Conservation (phyloP, 1,140 invertebrate species). For the Panagrolaimus sp. region DNA sequence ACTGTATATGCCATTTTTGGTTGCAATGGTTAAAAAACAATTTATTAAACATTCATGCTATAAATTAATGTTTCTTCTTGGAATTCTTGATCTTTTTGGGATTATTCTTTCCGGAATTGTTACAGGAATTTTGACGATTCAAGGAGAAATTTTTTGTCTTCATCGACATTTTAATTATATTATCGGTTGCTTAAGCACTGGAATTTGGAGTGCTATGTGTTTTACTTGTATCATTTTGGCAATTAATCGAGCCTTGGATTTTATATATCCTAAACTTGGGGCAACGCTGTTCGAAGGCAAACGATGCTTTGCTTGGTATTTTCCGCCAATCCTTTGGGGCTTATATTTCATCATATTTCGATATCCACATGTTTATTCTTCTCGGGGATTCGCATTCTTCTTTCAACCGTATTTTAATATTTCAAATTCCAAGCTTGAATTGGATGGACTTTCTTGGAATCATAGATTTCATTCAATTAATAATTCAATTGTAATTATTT, state of each 20-base stretch:
- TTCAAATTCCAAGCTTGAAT: too few relatives aligned
- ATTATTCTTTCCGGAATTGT: background rate
- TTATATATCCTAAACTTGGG: background rate
- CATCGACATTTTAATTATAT: background rate
- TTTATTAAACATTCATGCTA: constrained; percentile 19
- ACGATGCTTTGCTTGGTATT: background rate
- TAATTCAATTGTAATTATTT: too few relatives aligned
- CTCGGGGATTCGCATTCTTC: background rate
- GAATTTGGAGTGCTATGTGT: background rate
- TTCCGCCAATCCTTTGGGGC: background rate
- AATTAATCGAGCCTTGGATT: constrained; percentile 8
- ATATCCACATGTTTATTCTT: constrained; percentile 5
- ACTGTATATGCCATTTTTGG: constrained; percentile 14
- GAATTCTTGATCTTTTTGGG: constrained; percentile 17
- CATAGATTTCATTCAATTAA: too few relatives aligned
- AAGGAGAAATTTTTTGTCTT: background rate
- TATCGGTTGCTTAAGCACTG: constrained; percentile 10
- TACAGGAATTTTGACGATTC: background rate
- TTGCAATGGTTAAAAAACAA: constrained; percentile 18
- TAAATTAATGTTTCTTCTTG: constrained; percentile 21
- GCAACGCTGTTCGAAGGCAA: background rate
- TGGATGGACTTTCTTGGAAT: too few relatives aligned
- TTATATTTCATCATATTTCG: constrained; percentile 12
- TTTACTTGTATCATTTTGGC: constrained; percentile 4
- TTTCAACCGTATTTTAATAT: constrained; percentile 7